Evolutionary conservation across 2,888 invertebrate genomes (phyloP).

Genomic region (Bombylius major): DNA sequence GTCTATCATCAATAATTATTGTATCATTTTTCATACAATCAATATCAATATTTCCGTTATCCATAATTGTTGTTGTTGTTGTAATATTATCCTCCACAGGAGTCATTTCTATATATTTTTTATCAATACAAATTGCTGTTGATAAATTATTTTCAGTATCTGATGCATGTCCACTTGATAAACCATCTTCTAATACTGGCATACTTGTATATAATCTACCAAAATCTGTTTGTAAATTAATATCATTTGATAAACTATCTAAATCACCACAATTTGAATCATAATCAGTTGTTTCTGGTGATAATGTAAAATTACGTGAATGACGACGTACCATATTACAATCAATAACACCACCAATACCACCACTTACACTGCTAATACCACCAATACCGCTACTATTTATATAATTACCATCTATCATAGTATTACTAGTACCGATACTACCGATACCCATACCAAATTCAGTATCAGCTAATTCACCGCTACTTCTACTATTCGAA

Average conservation of each 20-base stretch:
- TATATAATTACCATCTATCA: slow-evolving; percentile 22
- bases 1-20: too few relatives aligned
- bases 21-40: not conserved
- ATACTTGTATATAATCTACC: slow-evolving; percentile 61
- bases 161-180: slow-evolving; percentile 87
- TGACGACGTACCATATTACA: slow-evolving; percentile 33
- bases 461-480: slow-evolving; percentile 32
- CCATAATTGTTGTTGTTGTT: not conserved
- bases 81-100: not conserved
- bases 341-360: not conserved
- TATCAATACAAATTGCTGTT: slow-evolving; percentile 22
- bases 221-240: slow-evolving; percentile 41
- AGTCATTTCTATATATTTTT: slow-evolving; percentile 16
- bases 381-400: not conserved
- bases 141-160: slow-evolving; percentile 71
- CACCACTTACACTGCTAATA: not conserved
- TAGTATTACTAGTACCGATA: not conserved
- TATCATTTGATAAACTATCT: slow-evolving; percentile 49
- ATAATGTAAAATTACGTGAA: slow-evolving; percentile 76
- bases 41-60: not conserved
- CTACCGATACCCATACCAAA: slow-evolving; percentile 6
- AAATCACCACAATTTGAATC: slow-evolving; percentile 79
- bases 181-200: slow-evolving; percentile 87
- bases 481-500: slow-evolving; percentile 35
- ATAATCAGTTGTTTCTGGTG: slow-evolving; percentile 88